Conservation (phyloP, 2,113 vertebrate genomes). For the Leptosomus discolor region DNA sequence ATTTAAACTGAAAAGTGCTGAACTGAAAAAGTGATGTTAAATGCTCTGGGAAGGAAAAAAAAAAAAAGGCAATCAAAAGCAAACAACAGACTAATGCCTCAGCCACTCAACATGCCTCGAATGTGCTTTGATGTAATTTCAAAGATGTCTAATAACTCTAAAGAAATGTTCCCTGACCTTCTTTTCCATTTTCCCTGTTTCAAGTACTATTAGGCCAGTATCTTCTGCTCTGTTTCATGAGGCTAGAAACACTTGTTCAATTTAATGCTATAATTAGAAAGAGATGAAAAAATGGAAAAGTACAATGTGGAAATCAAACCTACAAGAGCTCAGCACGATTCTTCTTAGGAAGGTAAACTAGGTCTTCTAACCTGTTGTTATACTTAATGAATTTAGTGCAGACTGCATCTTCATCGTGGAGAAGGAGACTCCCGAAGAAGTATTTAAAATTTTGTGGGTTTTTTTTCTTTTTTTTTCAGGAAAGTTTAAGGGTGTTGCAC, state of each 20-base stretch:
- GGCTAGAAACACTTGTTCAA: neutral
- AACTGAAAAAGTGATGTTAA: neutral
- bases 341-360: neutral
- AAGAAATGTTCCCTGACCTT: neutral
- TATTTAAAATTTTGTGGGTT: neutral
- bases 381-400: neutral
- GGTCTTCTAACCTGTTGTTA: neutral
- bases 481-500: neutral
- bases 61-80: neutral
- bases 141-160: neutral
- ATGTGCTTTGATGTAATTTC: neutral
- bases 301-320: neutral
- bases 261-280: neutral
- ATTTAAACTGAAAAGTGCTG: neutral
- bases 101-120: neutral
- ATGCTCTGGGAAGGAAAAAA: rapidly evolving
- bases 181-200: neutral
- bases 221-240: neutral
- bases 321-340: neutral
- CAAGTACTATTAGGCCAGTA: neutral
- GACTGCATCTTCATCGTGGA: neutral
- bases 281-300: neutral
- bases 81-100: neutral
- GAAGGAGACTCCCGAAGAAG: neutral
- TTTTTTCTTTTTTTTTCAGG: neutral